Evolutionary conservation across 2,797 vertebrate genomes (phyloP).

Genomic region (Squalus acanthias): DNA sequence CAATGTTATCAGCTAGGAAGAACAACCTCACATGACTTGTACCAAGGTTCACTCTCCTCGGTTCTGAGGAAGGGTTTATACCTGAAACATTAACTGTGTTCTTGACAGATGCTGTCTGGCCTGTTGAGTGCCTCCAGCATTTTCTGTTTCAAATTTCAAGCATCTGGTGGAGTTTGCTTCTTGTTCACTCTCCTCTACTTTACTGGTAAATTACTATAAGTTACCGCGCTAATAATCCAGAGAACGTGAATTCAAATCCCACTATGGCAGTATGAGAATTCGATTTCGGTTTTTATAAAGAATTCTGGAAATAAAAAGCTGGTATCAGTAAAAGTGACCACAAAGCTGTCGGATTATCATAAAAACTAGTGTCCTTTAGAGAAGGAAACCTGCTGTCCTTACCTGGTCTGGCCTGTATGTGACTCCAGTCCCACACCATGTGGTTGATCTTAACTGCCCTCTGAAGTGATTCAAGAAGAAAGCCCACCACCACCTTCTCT

Average conservation of each 20-base stretch:
- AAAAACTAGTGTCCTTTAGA: neutral
- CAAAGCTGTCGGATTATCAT: neutral
- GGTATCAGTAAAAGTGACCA: neutral
- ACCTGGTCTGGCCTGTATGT: neutral
- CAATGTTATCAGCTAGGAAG: neutral
- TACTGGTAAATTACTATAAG: neutral
- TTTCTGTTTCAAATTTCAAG: neutral
- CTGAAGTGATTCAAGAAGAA: neutral
- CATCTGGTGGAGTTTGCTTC: neutral
- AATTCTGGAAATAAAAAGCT: neutral
- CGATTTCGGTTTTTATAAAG: neutral
- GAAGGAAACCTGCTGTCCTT: neutral
- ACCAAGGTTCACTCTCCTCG: neutral
- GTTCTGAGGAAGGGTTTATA: neutral
- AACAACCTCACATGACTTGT: neutral
- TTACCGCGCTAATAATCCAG: neutral
- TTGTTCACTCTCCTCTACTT: neutral
- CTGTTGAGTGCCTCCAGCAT: neutral
- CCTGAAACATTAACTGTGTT: neutral
- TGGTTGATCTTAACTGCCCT: neutral
- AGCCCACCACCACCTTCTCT: neutral
- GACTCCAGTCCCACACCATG: neutral
- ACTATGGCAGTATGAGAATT: neutral
- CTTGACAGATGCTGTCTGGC: neutral
- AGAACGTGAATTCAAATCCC: neutral